phyloP scores from a whole-genome alignment of 2,888 invertebrate species.

The Drosophila pullipes region DNA sequence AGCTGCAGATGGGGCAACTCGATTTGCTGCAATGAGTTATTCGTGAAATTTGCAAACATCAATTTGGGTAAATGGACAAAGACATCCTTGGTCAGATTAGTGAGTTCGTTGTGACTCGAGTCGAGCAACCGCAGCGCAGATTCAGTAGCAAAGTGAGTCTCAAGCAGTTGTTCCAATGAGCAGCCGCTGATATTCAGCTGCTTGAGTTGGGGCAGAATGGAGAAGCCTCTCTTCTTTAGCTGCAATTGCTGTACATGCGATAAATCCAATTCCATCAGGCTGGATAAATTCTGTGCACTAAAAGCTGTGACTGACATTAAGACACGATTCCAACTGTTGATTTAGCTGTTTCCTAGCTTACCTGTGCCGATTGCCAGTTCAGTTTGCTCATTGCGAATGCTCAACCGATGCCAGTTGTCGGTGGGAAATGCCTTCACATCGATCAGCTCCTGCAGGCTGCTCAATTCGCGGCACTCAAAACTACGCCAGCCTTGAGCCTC shows the following conservation, averaged over 20 bases:
- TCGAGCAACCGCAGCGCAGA: constrained; percentile 76
- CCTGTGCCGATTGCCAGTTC: constrained; percentile 46
- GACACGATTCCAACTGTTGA: background rate
- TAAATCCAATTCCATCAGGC: constrained; percentile 70
- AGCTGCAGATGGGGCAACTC: constrained; percentile 63
- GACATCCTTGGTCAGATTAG: constrained; percentile 54
- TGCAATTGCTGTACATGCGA: constrained; percentile 68
- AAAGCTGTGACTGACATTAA: constrained; percentile 31
- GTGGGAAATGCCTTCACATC: constrained; percentile 17
- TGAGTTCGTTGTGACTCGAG: constrained; percentile 78
- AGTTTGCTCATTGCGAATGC: constrained; percentile 55
- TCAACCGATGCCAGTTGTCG: constrained; percentile 54
- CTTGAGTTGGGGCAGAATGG: constrained; percentile 65
- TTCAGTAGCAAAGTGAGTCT: constrained; percentile 58
- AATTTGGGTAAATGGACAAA: constrained; percentile 66
- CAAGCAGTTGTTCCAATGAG: constrained; percentile 58
- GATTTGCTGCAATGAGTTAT: constrained; percentile 69
- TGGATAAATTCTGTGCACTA: constrained; percentile 23
- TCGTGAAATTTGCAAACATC: constrained; percentile 77
- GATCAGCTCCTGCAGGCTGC: constrained; percentile 53
- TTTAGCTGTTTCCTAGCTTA: constrained; percentile 2
- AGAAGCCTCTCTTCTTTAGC: constrained; percentile 71
- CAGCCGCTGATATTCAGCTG: constrained; percentile 79
- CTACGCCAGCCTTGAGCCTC: constrained; percentile 40
- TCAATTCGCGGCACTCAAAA: constrained; percentile 61